Percentiles rank a stretch among this genome's conserved stretches.
These are phyloP conservation scores for Patella caerulea DNA, from an alignment of 2,888 invertebrate species.

Conservation along the genomic window DNA sequence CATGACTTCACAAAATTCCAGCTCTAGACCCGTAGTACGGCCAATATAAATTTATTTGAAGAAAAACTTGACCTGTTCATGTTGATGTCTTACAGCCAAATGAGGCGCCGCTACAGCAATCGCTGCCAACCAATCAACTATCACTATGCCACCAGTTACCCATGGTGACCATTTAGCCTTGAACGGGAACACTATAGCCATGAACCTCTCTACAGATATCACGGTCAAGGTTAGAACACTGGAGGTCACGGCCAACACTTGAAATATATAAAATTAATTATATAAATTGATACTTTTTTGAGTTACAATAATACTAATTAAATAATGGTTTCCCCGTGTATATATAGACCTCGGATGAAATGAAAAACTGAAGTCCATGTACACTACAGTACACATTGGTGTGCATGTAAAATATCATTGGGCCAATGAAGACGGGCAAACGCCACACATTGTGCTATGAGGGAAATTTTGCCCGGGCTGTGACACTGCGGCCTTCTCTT, in stretches of 20 bases:
- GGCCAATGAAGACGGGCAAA: too few species aligned
- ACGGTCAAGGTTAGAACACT: conserved; percentile 61
- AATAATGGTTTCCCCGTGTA: too few species aligned
- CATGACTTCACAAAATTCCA: neutral
- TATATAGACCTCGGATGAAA: too few species aligned
- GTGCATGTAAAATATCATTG: too few species aligned
- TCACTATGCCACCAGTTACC: conserved; percentile 39
- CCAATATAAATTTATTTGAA: neutral
- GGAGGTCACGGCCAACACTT: conserved; percentile 59
- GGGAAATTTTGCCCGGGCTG: too few species aligned
- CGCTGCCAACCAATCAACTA: conserved; percentile 50
- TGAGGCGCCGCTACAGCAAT: conserved; percentile 55
- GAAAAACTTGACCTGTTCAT: conserved; percentile 30
- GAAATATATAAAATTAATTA: conserved; percentile 16
- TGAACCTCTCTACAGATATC: conserved; percentile 63
- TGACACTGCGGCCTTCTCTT: too few species aligned
- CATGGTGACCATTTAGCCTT: conserved; percentile 44
- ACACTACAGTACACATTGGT: too few species aligned
- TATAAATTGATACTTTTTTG: too few species aligned
- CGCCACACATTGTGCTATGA: too few species aligned
- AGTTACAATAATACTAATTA: too few species aligned
- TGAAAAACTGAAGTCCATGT: too few species aligned
- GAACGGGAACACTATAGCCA: conserved; percentile 63
- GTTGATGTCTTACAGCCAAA: conserved; percentile 45
- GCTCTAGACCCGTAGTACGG: neutral